Conservation (phyloP, 2,797 vertebrate genomes). For the Numenius phaeopus region DNA sequence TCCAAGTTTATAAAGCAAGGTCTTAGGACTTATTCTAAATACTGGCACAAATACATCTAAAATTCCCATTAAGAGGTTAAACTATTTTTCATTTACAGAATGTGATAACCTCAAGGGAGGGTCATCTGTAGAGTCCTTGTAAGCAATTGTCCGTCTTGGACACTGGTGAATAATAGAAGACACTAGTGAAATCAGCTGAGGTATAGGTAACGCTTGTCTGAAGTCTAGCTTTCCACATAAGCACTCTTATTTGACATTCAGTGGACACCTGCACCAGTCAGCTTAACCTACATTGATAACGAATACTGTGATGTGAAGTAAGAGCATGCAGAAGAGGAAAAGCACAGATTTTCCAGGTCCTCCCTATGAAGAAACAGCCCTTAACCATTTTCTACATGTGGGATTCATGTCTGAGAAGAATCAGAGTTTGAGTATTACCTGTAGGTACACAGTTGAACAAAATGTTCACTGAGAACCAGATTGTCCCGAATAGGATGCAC, state of each 20-base stretch:
- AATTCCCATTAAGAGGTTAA: neutral
- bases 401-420: neutral
- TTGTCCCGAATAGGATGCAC: neutral
- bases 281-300: neutral
- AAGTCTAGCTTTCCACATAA: neutral
- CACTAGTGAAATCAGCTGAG: neutral
- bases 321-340: neutral
- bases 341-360: neutral
- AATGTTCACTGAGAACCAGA: neutral
- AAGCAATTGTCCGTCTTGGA: neutral
- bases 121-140: neutral
- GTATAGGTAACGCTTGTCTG: neutral
- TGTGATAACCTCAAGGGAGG: neutral
- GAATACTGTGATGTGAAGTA: neutral
- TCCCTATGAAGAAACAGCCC: neutral
- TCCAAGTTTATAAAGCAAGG: neutral
- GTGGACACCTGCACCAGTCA: neutral
- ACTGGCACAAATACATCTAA: neutral
- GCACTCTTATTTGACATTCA: neutral
- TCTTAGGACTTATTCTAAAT: neutral
- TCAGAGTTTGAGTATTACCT: neutral
- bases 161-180: neutral
- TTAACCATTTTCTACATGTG: neutral
- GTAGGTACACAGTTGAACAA: neutral
- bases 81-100: neutral